A percentile compares a stretch with the other conserved stretches of the same genome.
Conservation (phyloP, 2,797 vertebrate species). For the Pipistrellus pygmaeus region DNA sequence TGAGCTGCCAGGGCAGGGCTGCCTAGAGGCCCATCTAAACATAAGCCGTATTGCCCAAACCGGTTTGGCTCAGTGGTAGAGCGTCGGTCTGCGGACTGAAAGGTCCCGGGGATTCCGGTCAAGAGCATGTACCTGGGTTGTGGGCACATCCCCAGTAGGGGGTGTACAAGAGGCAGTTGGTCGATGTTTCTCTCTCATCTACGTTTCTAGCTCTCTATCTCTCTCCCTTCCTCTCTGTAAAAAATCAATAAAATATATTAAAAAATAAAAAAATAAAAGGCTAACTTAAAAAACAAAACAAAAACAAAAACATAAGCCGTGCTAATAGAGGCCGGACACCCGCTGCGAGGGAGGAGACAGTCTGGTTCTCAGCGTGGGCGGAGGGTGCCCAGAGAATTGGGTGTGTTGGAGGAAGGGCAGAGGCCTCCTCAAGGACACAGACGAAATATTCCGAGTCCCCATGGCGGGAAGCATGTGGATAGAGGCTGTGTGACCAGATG, state of each 20-base stretch:
- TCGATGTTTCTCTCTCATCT: no score
- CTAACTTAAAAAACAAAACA: no score
- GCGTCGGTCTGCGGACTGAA: no score
- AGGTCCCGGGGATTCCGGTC: no score
- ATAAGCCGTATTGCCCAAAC: background rate
- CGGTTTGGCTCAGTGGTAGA: no score
- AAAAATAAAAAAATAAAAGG: no score
- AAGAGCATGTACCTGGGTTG: no score
- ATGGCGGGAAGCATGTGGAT: background rate
- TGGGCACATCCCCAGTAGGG: no score
- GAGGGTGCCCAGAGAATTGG: background rate
- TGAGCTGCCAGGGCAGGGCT: background rate
- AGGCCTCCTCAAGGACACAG: background rate
- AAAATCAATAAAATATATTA: no score
- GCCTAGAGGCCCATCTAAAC: background rate
- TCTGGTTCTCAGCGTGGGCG: background rate
- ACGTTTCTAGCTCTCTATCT: no score
- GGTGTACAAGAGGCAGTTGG: no score
- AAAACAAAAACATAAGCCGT: background rate
- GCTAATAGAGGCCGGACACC: background rate
- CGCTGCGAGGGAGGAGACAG: background rate
- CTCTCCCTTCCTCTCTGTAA: no score
- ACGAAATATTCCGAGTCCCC: background rate
- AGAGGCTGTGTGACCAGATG: background rate
- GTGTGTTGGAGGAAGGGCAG: background rate